Percentiles rank a stretch among this genome's conserved stretches.
Conservation (phyloP, 2,888 invertebrate species). For the Oscheius sp. region DNA sequence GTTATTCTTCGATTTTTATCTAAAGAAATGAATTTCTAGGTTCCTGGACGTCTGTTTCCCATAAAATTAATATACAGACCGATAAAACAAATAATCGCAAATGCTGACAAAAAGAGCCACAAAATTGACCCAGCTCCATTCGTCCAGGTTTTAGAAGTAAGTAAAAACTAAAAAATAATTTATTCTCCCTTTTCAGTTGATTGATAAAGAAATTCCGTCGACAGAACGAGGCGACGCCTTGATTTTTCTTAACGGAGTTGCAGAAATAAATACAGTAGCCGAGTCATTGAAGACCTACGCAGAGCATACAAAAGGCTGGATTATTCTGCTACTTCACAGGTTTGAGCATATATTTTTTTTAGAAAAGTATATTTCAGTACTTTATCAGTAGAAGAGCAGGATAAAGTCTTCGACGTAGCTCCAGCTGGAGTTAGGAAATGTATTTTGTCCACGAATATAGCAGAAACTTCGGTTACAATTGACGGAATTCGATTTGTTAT, state of each 20-base stretch:
- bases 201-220: conserved; percentile 86
- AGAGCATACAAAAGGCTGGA: conserved; percentile 84
- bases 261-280: conserved; percentile 69
- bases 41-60: conserved; percentile 91
- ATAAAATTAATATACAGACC: conserved; percentile 89
- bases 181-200: conserved; percentile 74
- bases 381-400: conserved; percentile 90
- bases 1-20: background rate
- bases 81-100: conserved; percentile 70
- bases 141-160: conserved; percentile 83
- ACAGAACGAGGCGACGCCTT: conserved; percentile 90
- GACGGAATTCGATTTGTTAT: conserved; percentile 96
- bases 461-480: conserved; percentile 97
- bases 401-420: conserved; percentile 93
- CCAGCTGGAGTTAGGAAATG: conserved; percentile 94
- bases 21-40: conserved; percentile 73
- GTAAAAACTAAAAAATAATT: background rate
- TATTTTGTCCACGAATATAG: conserved; percentile 96
- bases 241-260: conserved; percentile 85
- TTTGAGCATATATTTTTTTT: conserved; percentile 1
- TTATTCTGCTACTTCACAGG: conserved; percentile 85
- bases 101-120: conserved; percentile 75
- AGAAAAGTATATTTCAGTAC: conserved; percentile 76
- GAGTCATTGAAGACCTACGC: conserved; percentile 77
- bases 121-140: conserved; percentile 92